Evolutionary conservation across 2,888 invertebrate genomes (phyloP).

Genomic region (Caenorhabditis sp.): DNA sequence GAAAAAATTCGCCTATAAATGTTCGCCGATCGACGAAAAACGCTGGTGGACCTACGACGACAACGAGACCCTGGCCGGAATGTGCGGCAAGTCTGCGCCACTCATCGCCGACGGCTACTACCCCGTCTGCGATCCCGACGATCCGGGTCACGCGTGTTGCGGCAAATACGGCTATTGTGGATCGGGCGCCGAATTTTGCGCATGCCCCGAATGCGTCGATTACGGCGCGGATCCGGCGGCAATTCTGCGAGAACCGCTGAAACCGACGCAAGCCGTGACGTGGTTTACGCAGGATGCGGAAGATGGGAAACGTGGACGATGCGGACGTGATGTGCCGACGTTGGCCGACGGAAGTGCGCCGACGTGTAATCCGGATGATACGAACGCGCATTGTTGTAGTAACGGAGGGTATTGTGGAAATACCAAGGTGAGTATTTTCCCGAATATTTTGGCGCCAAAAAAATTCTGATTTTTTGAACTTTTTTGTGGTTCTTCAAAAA

Average conservation of each 20-base stretch:
- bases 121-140: slow-evolving; percentile 70
- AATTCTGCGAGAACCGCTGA: slow-evolving; percentile 62
- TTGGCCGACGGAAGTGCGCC: slow-evolving; percentile 49
- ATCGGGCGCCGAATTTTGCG: slow-evolving; percentile 66
- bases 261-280: slow-evolving; percentile 52
- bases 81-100: slow-evolving; percentile 69
- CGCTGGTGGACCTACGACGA: slow-evolving; percentile 71
- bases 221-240: slow-evolving; percentile 61
- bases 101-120: slow-evolving; percentile 68
- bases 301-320: slow-evolving; percentile 63
- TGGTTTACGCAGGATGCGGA: slow-evolving; percentile 63
- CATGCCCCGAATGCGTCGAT: slow-evolving; percentile 67
- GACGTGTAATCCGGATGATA: slow-evolving; percentile 65
- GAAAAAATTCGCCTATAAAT: slow-evolving; percentile 50
- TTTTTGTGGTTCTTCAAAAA: too few species aligned
- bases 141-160: slow-evolving; percentile 70
- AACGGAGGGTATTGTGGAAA: slow-evolving; percentile 65
- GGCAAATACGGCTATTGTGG: slow-evolving; percentile 70
- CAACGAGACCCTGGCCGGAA: slow-evolving; percentile 61
- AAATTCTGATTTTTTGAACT: too few species aligned
- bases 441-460: neutral
- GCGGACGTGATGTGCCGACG: slow-evolving; percentile 58
- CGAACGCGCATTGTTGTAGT: slow-evolving; percentile 60
- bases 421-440: slow-evolving; percentile 34
- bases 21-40: slow-evolving; percentile 63